phyloP scores from a whole-genome alignment of 2,797 vertebrate species.

The Brachyalestes nurse region DNA sequence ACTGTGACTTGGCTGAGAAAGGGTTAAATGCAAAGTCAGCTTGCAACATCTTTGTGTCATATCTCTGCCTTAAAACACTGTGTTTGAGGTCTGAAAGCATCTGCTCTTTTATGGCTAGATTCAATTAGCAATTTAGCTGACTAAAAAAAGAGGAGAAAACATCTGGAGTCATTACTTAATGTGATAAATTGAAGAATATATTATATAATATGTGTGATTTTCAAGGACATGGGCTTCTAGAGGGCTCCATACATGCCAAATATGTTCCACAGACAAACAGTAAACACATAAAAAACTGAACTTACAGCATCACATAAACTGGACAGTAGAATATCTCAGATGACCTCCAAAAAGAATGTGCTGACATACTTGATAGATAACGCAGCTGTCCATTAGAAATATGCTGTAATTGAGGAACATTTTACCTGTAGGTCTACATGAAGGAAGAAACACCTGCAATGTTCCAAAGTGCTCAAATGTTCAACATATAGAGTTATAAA shows the following conservation, averaged over 20 bases:
- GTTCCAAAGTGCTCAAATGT: slow-evolving; percentile 7
- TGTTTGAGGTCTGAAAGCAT: slow-evolving; percentile 60
- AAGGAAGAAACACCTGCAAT: neutral
- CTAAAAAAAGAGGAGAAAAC: slow-evolving; percentile 57
- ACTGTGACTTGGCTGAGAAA: slow-evolving; percentile 1
- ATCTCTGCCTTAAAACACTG: slow-evolving; percentile 48
- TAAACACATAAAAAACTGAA: neutral
- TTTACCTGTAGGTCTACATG: neutral
- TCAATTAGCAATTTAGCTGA: slow-evolving; percentile 65
- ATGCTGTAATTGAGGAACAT: neutral
- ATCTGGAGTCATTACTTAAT: slow-evolving; percentile 63
- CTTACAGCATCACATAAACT: neutral
- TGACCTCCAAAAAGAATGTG: slow-evolving; percentile 5
- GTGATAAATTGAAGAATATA: slow-evolving; percentile 68
- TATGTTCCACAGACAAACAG: slow-evolving; percentile 62
- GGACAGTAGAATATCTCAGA: slow-evolving; percentile 7
- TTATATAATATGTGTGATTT: slow-evolving; percentile 58
- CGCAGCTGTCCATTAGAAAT: neutral
- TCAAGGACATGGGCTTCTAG: slow-evolving; percentile 68
- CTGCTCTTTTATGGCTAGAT: slow-evolving; percentile 64
- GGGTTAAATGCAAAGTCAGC: slow-evolving; percentile 49
- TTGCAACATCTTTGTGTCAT: slow-evolving; percentile 42
- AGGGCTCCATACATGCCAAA: slow-evolving; percentile 75
- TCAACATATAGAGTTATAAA: neutral
- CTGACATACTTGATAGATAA: neutral